These are phyloP conservation scores for Metopolophium dirhodum DNA, from an alignment of 1,140 invertebrate species.

Conservation along the genomic window DNA sequence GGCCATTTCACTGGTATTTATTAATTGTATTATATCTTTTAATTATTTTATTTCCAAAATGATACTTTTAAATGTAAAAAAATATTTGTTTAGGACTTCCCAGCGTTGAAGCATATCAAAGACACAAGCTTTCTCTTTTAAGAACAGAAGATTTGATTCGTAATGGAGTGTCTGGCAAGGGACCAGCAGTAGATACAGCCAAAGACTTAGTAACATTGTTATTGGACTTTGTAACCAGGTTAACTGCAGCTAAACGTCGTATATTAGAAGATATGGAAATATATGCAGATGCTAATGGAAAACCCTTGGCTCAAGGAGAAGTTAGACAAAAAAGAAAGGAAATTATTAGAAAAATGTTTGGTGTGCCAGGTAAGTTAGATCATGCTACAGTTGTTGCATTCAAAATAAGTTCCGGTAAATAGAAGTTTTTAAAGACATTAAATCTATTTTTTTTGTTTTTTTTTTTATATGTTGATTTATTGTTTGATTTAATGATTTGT, in stretches of 20 bases:
- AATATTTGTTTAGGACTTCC: conserved; percentile 67
- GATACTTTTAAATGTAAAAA: not conserved
- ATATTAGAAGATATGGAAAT: conserved; percentile 83
- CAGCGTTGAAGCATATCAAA: conserved; percentile 78
- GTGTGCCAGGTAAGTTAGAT: conserved; percentile 90
- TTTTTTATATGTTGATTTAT: conserved; percentile 36
- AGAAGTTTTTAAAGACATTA: not conserved
- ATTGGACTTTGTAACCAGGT: conserved; percentile 78
- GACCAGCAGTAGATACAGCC: conserved; percentile 66
- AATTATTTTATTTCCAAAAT: not conserved
- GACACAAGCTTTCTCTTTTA: conserved; percentile 80
- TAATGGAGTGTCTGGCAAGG: conserved; percentile 74
- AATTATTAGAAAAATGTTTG: conserved; percentile 72
- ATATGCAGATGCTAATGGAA: conserved; percentile 70
- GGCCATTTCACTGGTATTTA: conserved; percentile 79
- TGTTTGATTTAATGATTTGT: conserved; percentile 25
- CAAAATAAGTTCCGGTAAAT: conserved; percentile 37
- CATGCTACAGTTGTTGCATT: conserved; percentile 88
- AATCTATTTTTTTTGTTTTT: not conserved
- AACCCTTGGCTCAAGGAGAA: conserved; percentile 68
- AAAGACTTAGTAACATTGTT: conserved; percentile 76
- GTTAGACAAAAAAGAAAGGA: conserved; percentile 73
- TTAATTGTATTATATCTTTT: not conserved
- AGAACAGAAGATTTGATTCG: conserved; percentile 82
- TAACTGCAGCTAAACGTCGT: conserved; percentile 78